Conservation (phyloP, 2,113 vertebrate species). For the Oncorhynchus tshawytscha region DNA sequence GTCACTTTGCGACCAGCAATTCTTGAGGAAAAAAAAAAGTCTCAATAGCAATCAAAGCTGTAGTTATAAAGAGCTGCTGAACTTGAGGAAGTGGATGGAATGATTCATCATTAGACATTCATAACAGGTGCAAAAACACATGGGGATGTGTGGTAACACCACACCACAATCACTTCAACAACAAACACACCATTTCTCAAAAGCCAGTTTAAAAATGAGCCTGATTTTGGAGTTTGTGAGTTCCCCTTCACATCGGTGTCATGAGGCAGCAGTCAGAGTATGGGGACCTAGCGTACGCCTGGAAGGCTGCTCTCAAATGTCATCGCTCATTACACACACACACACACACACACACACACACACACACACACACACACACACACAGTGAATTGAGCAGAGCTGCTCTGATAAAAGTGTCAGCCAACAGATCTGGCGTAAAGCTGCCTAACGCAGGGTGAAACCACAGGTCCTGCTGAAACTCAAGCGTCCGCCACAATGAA, state of each 20-base stretch:
- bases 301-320: conserved; percentile 26
- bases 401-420: conserved; percentile 36
- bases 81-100: no score
- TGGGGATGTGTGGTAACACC: no score
- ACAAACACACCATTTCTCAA: no score
- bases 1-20: no score
- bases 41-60: no score
- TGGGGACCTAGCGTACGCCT: conserved; percentile 15
- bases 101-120: no score
- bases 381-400: conserved; percentile 30
- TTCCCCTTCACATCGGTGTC: no score
- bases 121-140: no score
- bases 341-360: background rate
- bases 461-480: background rate
- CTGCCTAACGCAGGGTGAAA: background rate
- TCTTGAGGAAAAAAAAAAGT: no score
- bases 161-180: no score
- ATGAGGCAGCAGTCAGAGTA: background rate
- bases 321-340: conserved; percentile 8
- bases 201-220: background rate
- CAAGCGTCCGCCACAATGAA: background rate
- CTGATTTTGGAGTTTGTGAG: background rate
- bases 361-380: no score
- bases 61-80: no score
- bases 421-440: conserved; percentile 24